phyloP scores from a whole-genome alignment of 2,888 invertebrate species.

The Hipparchia sbordonii region DNA sequence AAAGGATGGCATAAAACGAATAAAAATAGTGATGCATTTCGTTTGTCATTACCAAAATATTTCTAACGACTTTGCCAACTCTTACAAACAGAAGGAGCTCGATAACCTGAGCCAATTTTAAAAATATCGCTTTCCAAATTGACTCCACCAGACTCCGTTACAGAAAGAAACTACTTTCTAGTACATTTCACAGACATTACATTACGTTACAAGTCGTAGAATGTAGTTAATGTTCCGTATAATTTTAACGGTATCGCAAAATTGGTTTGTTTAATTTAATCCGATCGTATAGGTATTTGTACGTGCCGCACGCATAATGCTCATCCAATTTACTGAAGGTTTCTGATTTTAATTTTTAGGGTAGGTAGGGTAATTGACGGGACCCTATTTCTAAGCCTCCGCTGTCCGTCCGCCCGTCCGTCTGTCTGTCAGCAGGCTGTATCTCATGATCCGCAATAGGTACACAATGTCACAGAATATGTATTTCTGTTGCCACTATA shows the following conservation, averaged over 20 bases:
- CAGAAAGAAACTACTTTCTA: conserved; percentile 4
- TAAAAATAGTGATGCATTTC: no score
- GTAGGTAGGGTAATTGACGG: not conserved
- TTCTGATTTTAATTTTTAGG: no score
- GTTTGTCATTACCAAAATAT: not conserved
- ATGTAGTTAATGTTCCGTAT: conserved; percentile 14
- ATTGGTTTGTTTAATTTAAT: not conserved
- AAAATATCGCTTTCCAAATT: conserved; percentile 10
- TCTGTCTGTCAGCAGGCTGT: no score
- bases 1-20: no score
- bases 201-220: conserved; percentile 7
- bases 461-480: no score
- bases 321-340: not conserved
- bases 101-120: conserved; percentile 3
- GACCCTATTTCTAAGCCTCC: not conserved
- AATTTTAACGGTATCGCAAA: conserved; percentile 1
- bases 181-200: conserved; percentile 12
- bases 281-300: not conserved
- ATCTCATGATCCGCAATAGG: no score
- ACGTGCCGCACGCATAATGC: not conserved
- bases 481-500: no score
- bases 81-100: not conserved
- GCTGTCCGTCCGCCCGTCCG: no score
- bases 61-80: not conserved
- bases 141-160: not conserved